Evolutionary conservation across 23 tunicate species (phyloP), one percentile per base, ranked within the genome.

Genomic region (Oikopleura dioica): DNA sequence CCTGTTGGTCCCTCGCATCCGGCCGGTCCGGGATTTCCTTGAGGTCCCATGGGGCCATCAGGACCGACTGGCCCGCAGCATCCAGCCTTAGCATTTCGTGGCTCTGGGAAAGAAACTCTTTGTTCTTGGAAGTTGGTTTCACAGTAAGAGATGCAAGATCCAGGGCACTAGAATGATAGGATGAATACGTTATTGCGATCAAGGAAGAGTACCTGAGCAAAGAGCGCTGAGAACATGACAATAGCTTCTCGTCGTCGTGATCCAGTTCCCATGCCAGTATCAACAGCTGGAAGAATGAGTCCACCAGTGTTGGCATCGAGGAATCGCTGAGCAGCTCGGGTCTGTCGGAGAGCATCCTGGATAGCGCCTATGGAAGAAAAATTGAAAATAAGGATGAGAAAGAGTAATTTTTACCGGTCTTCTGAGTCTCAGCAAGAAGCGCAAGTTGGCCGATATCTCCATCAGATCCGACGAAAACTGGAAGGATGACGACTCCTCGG

Each of bases 21-120:
- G 16, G 72, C 26, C 29, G 2, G 4, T 63, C 72, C 72, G 2
- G 72, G 72, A 12, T 2, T 4, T 63, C 72, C 72, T 63, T 16
- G 32, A 63, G 26, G 4, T 16, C 72, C 72, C 16, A 4, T 28
- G 2, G 72, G 32, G 2, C 72, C 72, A 63, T 23, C 4, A 16
- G 29, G 32, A 16, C 72, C 72, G 26, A 63, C 32, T 28, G 72
- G 72, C 26, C 72, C 72, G 26, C 72, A 63, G 33, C 72, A 63
- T 21, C 72, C 72, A 16, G 29, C 26, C 2, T 4, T 2, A 21
- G 30, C 72, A 24, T 24, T 24, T 63, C 5, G 33, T 28, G 72
- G 72, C 26, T 63, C 32, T 28, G 72, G 72, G 26, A 63, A 63
- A 5, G 16, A 2, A 31, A 63, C 26, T 16, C 2, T 23, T 2